Conservation (phyloP, 1,140 invertebrate species). For the Mylabris phalerata region DNA sequence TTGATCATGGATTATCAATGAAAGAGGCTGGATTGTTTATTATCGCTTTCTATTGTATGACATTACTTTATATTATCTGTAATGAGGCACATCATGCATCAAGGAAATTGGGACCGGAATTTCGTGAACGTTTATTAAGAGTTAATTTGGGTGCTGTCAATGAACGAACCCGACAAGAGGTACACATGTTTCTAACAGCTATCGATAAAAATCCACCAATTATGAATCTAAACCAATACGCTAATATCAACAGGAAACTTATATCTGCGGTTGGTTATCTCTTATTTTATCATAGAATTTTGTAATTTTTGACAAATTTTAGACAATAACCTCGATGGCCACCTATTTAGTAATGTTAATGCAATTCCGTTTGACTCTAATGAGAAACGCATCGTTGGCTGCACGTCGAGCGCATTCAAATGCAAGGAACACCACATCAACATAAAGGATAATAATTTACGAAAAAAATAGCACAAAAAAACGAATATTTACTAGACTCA, state of each 20-base stretch:
- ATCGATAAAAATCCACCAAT: conserved; percentile 62
- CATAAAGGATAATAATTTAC: not conserved
- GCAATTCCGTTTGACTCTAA: conserved; percentile 64
- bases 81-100: conserved; percentile 62
- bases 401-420: conserved; percentile 15
- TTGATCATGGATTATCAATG: conserved; percentile 59
- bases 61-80: conserved; percentile 58
- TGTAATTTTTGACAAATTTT: not conserved
- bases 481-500: conserved; percentile 16
- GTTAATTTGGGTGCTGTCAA: conserved; percentile 55
- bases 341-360: conserved; percentile 61
- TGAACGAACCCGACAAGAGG: conserved; percentile 53
- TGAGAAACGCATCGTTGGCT: conserved; percentile 36
- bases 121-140: conserved; percentile 55
- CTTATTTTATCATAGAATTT: not conserved
- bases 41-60: conserved; percentile 60
- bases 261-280: conserved; percentile 51
- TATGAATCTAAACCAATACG: conserved; percentile 63
- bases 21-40: conserved; percentile 62
- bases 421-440: conserved; percentile 2
- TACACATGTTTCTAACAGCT: conserved; percentile 64
- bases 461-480: not conserved
- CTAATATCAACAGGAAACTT: conserved; percentile 59
- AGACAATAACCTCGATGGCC: conserved; percentile 59
- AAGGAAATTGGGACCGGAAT: conserved; percentile 56